Evolutionary conservation across 2,888 invertebrate genomes (phyloP), one percentile per base, ranked within the genome.

Genomic region (Aleiodes testaceus): DNA sequence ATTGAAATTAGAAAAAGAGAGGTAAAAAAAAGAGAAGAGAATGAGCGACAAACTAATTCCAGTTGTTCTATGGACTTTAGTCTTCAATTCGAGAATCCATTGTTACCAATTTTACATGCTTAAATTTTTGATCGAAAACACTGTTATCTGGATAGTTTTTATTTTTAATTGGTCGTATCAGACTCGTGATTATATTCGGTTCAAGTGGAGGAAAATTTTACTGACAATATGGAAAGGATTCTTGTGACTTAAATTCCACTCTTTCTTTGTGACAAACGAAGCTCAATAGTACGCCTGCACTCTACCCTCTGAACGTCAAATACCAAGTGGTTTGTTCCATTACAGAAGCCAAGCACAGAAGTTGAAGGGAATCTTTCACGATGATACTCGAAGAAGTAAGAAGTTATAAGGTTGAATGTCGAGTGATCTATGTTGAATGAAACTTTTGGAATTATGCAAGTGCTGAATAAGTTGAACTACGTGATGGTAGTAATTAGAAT

Each of bases 41-140:
- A 7, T 42, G 59, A 42, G 59, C 42, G 59, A 59, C 59, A 59
- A 59, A 59, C 59, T 59, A 59, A 59, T 59, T 59, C 59, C 59
- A 5, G 7, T 59, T 59, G 36, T 42, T 11, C 59, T 59, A 7
- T 12, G 26, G 9, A 16, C 16, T 18, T 42, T 30, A 22, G 4
- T 30, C 26, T 36, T 55, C 59, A 14, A 36, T 42, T 59, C 42
- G 11, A 36, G 7, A 16, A 36, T 36, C 14, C 42, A 14, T 36
- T 59, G 59, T 59, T 59, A 42, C 36, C 59, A 59, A 59, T 59
- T 59, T 59, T 36, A 36, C 9, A 36, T 36, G 36, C 36, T 36
- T 6, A 36, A 36, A 11, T 36, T 9, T 36, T 9, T 3, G 11
- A 2, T 9, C 7, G 36, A 9, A 36, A 26, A 36, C 36, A 36